These are phyloP conservation scores for Euspilapteryx auroguttella DNA, from an alignment of 2,888 invertebrate species.

Conservation along the genomic window DNA sequence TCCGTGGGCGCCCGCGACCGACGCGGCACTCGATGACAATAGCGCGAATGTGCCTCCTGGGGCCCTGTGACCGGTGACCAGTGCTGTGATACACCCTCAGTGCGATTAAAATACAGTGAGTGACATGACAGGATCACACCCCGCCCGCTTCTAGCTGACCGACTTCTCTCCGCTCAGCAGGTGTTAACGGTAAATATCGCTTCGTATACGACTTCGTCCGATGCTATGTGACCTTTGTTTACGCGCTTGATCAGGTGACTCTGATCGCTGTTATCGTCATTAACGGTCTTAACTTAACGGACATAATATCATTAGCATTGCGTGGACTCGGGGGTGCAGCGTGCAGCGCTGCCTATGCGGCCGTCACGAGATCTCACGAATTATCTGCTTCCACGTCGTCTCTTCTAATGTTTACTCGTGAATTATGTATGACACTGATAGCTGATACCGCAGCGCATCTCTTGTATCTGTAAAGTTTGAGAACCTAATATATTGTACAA, in stretches of 20 bases:
- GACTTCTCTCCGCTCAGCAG: constrained; percentile 21
- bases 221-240: constrained; percentile 41
- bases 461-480: background rate
- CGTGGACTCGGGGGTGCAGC: constrained; percentile 15
- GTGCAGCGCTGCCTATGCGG: no score
- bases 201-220: constrained; percentile 14
- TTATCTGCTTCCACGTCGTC: constrained; percentile 39
- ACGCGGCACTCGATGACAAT: constrained; percentile 30
- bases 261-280: no score
- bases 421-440: constrained; percentile 44
- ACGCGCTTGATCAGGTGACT: constrained; percentile 42
- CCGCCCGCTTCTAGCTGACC: background rate
- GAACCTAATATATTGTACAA: no score
- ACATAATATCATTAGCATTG: constrained; percentile 10
- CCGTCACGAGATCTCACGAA: no score
- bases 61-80: constrained; percentile 36
- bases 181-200: constrained; percentile 53
- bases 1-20: constrained; percentile 28
- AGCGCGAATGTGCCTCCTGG: constrained; percentile 22
- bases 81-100: constrained; percentile 27
- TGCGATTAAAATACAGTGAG: constrained; percentile 15
- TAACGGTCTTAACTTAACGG: constrained; percentile 11
- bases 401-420: constrained; percentile 43
- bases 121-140: constrained; percentile 14
- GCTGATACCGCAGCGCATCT: constrained; percentile 9